Percentiles rank a stretch among this genome's conserved stretches.
Conservation (phyloP, 2,797 vertebrate species). For the Lophura swinhoii region DNA sequence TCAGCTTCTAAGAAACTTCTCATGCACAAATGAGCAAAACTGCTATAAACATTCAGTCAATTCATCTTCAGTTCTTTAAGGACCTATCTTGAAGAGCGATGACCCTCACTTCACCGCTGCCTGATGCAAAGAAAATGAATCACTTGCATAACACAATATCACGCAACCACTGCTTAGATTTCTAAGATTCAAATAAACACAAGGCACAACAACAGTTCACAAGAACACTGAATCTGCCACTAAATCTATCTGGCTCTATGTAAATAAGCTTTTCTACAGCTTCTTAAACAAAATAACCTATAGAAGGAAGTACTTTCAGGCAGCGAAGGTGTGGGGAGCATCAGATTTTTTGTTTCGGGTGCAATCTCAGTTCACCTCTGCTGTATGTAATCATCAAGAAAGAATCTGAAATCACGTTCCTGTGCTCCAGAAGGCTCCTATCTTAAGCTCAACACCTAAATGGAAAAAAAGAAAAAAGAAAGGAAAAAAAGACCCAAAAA, state of each 20-base stretch:
- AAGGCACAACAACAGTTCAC: background rate
- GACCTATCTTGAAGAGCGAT: background rate
- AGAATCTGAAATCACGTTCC: background rate
- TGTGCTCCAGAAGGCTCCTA: background rate
- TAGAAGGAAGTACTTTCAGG: fast-evolving
- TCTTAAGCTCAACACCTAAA: background rate
- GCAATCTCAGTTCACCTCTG: background rate
- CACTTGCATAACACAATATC: background rate
- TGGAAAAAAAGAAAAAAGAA: background rate
- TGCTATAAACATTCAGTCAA: background rate
- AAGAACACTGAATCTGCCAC: background rate
- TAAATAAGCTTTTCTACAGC: background rate
- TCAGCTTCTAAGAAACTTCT: background rate
- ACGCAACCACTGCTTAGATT: background rate
- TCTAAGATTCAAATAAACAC: background rate
- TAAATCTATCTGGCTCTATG: background rate
- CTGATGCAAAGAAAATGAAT: background rate
- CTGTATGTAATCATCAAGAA: background rate
- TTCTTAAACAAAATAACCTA: background rate
- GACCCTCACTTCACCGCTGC: background rate
- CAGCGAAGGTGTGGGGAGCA: background rate
- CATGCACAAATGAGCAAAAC: background rate
- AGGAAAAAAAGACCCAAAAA: background rate
- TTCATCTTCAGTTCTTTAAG: background rate
- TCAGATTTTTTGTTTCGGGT: background rate